Evolutionary conservation across 2,888 invertebrate genomes (phyloP).

Genomic region (Spodoptera picta): DNA sequence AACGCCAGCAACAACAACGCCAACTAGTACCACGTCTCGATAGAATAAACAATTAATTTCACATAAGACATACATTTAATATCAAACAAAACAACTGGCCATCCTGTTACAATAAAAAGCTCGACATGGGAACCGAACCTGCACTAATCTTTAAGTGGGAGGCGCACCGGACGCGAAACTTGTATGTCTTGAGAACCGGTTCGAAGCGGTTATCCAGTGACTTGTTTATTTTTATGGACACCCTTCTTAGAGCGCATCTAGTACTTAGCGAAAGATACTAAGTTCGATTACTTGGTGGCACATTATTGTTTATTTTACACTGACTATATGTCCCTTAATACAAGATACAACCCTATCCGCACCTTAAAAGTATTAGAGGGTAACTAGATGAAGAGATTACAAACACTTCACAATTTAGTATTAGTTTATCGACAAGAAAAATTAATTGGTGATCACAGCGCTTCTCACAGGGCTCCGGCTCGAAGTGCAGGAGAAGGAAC

Average conservation of each 20-base stretch:
- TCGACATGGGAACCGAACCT: slow-evolving; percentile 48
- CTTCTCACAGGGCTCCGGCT: too few relatives aligned
- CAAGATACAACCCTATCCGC: too few relatives aligned
- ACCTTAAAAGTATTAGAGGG: too few relatives aligned
- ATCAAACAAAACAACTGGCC: slow-evolving; percentile 33
- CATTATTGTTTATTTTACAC: too few relatives aligned
- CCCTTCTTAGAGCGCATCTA: slow-evolving; percentile 21
- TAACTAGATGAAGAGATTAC: too few relatives aligned
- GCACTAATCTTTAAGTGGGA: slow-evolving; percentile 56
- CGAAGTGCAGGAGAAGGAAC: too few relatives aligned
- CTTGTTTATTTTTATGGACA: slow-evolving; percentile 39
- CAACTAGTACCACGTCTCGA: background rate
- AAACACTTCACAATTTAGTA: too few relatives aligned
- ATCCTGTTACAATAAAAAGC: slow-evolving; percentile 53
- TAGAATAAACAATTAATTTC: slow-evolving; percentile 17
- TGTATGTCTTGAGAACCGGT: slow-evolving; percentile 66
- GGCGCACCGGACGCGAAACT: slow-evolving; percentile 64
- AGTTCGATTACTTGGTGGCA: too few relatives aligned
- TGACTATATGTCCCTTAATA: too few relatives aligned
- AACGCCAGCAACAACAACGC: background rate
- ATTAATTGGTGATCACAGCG: too few relatives aligned
- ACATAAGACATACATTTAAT: slow-evolving; percentile 29
- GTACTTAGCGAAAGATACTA: too few relatives aligned
- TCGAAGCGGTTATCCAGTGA: slow-evolving; percentile 26
- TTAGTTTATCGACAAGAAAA: too few relatives aligned